Evolutionary conservation across 2,113 vertebrate genomes (phyloP), one percentile per base, ranked within the genome.

Genomic region (Menidia beryllina): DNA sequence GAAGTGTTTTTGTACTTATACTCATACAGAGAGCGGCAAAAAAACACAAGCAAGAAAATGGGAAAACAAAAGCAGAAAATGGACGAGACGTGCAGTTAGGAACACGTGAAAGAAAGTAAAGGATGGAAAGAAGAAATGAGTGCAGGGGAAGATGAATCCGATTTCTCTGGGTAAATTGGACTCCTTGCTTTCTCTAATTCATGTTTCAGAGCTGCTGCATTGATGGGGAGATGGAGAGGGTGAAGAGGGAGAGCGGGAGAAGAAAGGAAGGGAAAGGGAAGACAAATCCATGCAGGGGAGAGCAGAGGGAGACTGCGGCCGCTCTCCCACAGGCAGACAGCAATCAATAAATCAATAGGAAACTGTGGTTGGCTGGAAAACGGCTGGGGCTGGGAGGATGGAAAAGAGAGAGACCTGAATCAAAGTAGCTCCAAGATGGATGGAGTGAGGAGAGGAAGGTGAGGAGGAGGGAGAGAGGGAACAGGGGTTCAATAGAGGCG

Each of bases 321-420:
- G 93, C 95, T 94, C 94, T 95, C 95, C 94, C 95, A 94, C 92
- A 93, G 95, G 95, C 95, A 97, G 95, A 95, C 95, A 93, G 91
- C 85, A 92, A 96, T 97, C 96, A 95, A 96, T 98, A 98, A 97
- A 98, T 98, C 96, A 96, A 96, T 97, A 93, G 93, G 94, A 95
- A 96, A 95, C 94, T 94, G 95, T 96, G 94, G 94, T 96, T 96
- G 95, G 95, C 95, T 98, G 95, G 95, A 94, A 95, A 95, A 85
- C 67, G 87, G 87, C 91, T 85, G 79, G 87, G 81, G 89, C 82
- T 81, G 83, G 81, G 87, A 90, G 84, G 83, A 95, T 93, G 94
- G 95, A 94, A 94, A 95, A 86, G 82, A 88, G 95, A 96, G 95
- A 93, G 93, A 91, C 92, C 93, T 89, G 92, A 93, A 94, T 95